phyloP scores from a whole-genome alignment of 2,797 vertebrate species.

The Epinephelus malabaricus region DNA sequence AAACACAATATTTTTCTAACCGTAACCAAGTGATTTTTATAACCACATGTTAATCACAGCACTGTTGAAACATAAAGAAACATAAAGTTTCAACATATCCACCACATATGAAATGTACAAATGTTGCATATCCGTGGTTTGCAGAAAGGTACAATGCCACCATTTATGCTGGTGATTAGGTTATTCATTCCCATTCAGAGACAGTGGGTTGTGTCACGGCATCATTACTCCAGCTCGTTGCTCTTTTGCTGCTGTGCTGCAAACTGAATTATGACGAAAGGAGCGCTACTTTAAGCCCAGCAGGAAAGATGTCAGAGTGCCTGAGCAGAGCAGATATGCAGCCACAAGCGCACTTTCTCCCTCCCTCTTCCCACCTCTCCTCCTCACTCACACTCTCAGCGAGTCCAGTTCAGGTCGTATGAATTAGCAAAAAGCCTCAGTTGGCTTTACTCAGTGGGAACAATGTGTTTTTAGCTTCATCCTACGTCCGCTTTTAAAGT shows the following conservation, averaged over 20 bases:
- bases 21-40: too few relatives aligned
- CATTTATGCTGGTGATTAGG: too few relatives aligned
- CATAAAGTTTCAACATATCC: too few relatives aligned
- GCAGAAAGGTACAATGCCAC: too few relatives aligned
- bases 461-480: conserved; percentile 29
- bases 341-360: conserved; percentile 1
- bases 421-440: conserved; percentile 51
- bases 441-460: conserved; percentile 25
- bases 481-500: background rate
- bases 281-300: conserved; percentile 49
- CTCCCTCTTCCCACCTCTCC: conserved; percentile 22
- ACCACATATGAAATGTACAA: too few relatives aligned
- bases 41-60: too few relatives aligned
- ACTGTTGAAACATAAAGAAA: too few relatives aligned
- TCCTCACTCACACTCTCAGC: conserved; percentile 12
- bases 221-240: conserved; percentile 26
- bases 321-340: conserved; percentile 21
- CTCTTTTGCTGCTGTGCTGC: conserved; percentile 17
- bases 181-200: background rate
- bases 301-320: conserved; percentile 44
- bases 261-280: conserved; percentile 57
- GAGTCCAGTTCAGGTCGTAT: conserved; percentile 41
- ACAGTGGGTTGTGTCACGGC: conserved; percentile 22
- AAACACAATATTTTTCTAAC: too few relatives aligned
- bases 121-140: too few relatives aligned